Evolutionary conservation across 2,797 vertebrate genomes (phyloP).

Genomic region (Acrocephalus scirpaceus): DNA sequence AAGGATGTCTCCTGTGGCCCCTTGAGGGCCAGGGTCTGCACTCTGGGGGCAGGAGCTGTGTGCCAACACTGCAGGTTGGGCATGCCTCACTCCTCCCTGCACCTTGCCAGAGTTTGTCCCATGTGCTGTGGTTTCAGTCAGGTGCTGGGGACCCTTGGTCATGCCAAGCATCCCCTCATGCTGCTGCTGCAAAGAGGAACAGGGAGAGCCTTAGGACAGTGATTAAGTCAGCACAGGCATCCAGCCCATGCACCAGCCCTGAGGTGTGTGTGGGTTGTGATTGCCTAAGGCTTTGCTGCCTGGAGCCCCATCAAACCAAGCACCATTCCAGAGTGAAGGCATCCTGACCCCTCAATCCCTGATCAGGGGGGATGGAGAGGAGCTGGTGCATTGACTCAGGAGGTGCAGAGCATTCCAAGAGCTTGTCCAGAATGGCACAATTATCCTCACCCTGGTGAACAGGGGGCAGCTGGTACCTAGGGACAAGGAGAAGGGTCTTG

Average conservation of each 20-base stretch:
- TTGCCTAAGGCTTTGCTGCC: not conserved
- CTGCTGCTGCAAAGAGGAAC: not conserved
- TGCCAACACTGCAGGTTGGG: rapidly evolving
- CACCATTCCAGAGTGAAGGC: rapidly evolving
- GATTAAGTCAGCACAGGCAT: not conserved
- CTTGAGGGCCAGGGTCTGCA: not conserved
- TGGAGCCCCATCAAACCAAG: not conserved
- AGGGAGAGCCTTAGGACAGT: not conserved
- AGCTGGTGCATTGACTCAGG: not conserved
- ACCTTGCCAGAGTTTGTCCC: not conserved
- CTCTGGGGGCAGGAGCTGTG: rapidly evolving
- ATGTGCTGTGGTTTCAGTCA: rapidly evolving
- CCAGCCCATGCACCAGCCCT: not conserved
- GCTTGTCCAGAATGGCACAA: not conserved
- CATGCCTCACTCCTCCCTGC: not conserved
- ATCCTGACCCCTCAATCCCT: not conserved
- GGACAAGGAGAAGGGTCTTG: not conserved
- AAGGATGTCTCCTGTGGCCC: not conserved
- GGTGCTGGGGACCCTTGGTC: not conserved
- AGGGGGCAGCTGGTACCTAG: not conserved
- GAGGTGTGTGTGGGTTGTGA: not conserved
- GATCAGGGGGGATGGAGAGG: not conserved
- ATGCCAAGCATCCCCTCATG: rapidly evolving
- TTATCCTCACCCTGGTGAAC: not conserved
- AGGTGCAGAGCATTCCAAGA: not conserved